phyloP scores from a whole-genome alignment of 2,888 invertebrate species.

The Autographa gamma region DNA sequence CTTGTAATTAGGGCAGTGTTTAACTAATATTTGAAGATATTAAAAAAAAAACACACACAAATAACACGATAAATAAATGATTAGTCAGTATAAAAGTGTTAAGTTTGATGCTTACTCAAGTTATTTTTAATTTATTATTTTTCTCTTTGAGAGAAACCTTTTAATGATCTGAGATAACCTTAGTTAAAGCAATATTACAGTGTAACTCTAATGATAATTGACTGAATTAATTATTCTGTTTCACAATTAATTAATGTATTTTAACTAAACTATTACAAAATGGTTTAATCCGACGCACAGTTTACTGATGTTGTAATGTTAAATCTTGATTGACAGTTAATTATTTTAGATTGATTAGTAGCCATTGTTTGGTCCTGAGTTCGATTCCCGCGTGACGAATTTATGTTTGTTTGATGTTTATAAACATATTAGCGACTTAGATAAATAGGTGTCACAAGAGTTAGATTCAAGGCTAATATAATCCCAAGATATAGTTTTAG shows the following conservation, averaged over 20 bases:
- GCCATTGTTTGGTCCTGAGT: background rate
- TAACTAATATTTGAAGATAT: no score
- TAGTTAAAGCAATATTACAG: background rate
- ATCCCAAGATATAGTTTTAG: no score
- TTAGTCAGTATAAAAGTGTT: no score
- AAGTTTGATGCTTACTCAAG: no score
- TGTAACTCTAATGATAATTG: background rate
- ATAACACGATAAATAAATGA: no score
- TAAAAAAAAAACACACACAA: no score
- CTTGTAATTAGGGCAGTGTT: no score
- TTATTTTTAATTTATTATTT: no score
- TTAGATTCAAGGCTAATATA: no score
- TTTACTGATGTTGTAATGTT: slow-evolving; percentile 35
- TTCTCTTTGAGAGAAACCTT: no score
- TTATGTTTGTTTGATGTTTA: background rate
- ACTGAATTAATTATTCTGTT: slow-evolving; percentile 7
- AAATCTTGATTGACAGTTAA: slow-evolving; percentile 45
- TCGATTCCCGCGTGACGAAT: slow-evolving; percentile 4
- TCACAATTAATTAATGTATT: slow-evolving; percentile 28
- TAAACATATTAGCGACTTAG: background rate
- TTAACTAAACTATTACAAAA: slow-evolving; percentile 6
- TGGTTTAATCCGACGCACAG: slow-evolving; percentile 38
- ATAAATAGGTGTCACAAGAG: no score
- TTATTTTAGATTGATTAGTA: slow-evolving; percentile 2
- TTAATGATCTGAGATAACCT: no score